Conservation (phyloP, 1,140 invertebrate species). For the Coelopa frigida region DNA sequence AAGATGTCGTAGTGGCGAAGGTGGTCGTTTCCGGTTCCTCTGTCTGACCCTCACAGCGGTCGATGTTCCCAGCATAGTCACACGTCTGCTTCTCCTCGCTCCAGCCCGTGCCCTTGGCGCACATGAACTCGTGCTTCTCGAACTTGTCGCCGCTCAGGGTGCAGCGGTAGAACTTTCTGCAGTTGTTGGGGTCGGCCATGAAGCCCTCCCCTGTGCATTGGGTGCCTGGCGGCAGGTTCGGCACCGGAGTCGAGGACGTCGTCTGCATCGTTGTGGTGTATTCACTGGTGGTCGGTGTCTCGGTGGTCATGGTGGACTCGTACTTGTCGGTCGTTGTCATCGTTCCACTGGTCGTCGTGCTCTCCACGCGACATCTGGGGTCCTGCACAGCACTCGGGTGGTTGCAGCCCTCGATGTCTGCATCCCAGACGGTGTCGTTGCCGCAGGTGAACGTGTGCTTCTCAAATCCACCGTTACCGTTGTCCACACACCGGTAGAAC, state of each 20-base stretch:
- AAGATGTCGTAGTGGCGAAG: conserved; percentile 14
- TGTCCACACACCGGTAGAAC: conserved; percentile 59
- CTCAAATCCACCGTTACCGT: conserved; percentile 48
- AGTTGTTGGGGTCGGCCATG: conserved; percentile 52
- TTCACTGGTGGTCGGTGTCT: conserved; percentile 26
- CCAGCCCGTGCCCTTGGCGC: conserved; percentile 46
- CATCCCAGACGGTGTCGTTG: conserved; percentile 57
- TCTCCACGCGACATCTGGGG: conserved; percentile 11
- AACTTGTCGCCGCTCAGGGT: conserved; percentile 43
- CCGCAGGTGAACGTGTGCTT: conserved; percentile 57
- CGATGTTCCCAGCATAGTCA: conserved; percentile 24
- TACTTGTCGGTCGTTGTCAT: conserved; percentile 20
- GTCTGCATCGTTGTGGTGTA: conserved; percentile 6
- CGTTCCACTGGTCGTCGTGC: conserved; percentile 13
- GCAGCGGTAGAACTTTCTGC: conserved; percentile 53
- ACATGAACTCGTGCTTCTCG: conserved; percentile 39
- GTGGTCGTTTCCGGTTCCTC: conserved; percentile 17
- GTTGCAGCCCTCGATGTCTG: conserved; percentile 52
- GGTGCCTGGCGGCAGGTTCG: conserved; percentile 26
- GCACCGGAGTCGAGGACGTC: conserved; percentile 20
- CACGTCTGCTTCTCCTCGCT: conserved; percentile 44
- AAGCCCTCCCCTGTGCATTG: conserved; percentile 55
- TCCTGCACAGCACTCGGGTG: conserved; percentile 47
- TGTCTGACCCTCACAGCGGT: conserved; percentile 17
- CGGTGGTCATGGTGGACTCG: conserved; percentile 18